Evolutionary conservation across 2,797 vertebrate species (phyloP), one percentile per base, ranked within the genome.

Genomic region (Uromys caudimaculatus): DNA sequence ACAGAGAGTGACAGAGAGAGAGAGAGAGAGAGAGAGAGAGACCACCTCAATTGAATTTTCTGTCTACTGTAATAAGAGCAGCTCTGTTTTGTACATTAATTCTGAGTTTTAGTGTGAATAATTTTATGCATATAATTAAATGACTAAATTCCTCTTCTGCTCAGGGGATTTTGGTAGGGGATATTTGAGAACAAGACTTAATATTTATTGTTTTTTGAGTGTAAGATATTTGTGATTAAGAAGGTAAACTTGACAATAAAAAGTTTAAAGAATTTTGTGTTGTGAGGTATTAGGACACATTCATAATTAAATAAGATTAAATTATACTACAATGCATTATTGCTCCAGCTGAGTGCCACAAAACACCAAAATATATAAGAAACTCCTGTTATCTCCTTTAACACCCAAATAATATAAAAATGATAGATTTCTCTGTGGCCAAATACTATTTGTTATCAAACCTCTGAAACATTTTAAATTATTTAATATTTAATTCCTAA

Each of bases 11-110:
- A n/a, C n/a, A n/a, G n/a, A n/a, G n/a, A n/a, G n/a, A n/a, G n/a
- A n/a, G n/a, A n/a, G n/a, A n/a, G n/a, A n/a, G n/a, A n/a, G n/a
- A n/a, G n/a, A n/a, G n/a, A n/a, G n/a, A n/a, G n/a, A n/a, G n/a
- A n/a, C n/a, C n/a, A n/a, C n/a, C n/a, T n/a, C n/a, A n/a, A n/a
- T n/a, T n/a, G 38, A 82, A 54, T 71, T 35, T 8, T 67, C 19
- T 95, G 78, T 76, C 35, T 38, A 81, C 27, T 82, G 8, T 88
- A 67, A 62, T 41, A 69, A 5, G 35, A 84, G 47, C 27, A 77
- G 17, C 41, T 86, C 93, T 97, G 50, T 78, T 92, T 94, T 92
- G 54, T 71, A 50, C 27, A 86, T 90, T 89, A 85, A 94, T 60
- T 95, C 23, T 47, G 24, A 11, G 23, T 89, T 95, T 93, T 82